Percentiles rank a stretch among this genome's conserved stretches.
Conservation (phyloP, 2,888 invertebrate genomes). For the Sphecodes monilicornis region DNA sequence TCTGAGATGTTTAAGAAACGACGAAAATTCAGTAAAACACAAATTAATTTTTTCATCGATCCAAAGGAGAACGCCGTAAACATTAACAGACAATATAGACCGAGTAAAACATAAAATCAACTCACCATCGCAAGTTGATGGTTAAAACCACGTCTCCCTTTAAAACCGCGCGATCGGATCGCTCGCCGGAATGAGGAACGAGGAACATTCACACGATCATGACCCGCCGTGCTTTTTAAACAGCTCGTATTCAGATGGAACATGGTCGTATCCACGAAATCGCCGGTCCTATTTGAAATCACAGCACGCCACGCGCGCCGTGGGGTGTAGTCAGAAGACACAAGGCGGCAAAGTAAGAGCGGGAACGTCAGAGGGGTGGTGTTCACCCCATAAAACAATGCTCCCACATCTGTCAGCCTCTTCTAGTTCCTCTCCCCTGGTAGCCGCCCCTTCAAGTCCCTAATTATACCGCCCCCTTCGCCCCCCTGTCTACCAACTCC, state of each 20-base stretch:
- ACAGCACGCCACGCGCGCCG: constrained; percentile 80
- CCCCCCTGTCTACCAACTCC: constrained; percentile 66
- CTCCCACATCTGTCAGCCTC: constrained; percentile 85
- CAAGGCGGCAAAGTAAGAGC: constrained; percentile 67
- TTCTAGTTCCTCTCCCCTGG: constrained; percentile 80
- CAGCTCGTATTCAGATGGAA: constrained; percentile 69
- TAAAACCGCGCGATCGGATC: background rate
- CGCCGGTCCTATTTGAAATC: constrained; percentile 82
- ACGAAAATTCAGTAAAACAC: background rate
- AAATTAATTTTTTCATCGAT: background rate
- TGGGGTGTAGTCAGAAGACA: constrained; percentile 77
- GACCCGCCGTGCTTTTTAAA: constrained; percentile 69
- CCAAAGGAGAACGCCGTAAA: background rate
- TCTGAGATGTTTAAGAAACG: background rate
- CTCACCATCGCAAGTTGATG: background rate
- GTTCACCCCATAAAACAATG: constrained; percentile 84
- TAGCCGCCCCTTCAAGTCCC: constrained; percentile 82
- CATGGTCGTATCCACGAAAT: constrained; percentile 76
- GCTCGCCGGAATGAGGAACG: background rate
- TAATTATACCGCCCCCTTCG: constrained; percentile 82
- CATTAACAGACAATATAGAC: background rate
- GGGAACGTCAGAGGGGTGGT: constrained; percentile 44
- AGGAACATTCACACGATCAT: constrained; percentile 72
- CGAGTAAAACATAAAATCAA: background rate
- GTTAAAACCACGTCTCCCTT: background rate